Percentiles rank a stretch among this genome's conserved stretches.
Conservation (phyloP, 2,888 invertebrate species). For the Thymelicus lineola region DNA sequence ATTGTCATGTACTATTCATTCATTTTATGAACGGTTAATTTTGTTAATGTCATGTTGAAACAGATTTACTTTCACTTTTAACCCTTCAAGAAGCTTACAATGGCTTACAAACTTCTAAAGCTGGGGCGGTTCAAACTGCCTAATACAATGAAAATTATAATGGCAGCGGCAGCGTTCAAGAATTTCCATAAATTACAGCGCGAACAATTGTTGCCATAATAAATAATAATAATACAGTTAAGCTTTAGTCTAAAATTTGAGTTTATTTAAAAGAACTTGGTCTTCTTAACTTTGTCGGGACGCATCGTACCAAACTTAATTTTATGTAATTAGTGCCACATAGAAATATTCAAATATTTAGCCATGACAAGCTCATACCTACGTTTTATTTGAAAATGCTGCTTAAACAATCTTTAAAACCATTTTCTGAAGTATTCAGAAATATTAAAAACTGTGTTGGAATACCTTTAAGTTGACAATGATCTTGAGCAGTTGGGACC, state of each 20-base stretch:
- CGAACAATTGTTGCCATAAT: slow-evolving; percentile 30
- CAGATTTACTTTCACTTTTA: slow-evolving; percentile 31
- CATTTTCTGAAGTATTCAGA: too few species aligned
- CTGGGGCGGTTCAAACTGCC: slow-evolving; percentile 37
- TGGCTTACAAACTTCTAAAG: slow-evolving; percentile 32
- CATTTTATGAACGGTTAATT: slow-evolving; percentile 17
- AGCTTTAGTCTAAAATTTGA: slow-evolving; percentile 6
- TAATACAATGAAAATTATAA: slow-evolving; percentile 38
- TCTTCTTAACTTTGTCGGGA: not conserved
- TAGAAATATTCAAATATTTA: too few species aligned
- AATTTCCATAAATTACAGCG: slow-evolving; percentile 32
- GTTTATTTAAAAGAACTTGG: slow-evolving; percentile 7
- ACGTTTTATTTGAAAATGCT: too few species aligned
- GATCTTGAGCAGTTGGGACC: too few species aligned
- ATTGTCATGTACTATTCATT: slow-evolving; percentile 34
- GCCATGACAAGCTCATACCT: too few species aligned
- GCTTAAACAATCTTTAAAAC: too few species aligned
- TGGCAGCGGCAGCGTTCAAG: slow-evolving; percentile 18
- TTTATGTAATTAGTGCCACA: too few species aligned
- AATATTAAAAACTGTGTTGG: too few species aligned
- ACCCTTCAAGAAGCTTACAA: slow-evolving; percentile 31
- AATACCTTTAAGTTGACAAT: too few species aligned
- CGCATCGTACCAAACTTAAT: not conserved
- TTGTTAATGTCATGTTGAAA: slow-evolving; percentile 12
- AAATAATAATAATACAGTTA: slow-evolving; percentile 23